Conservation (phyloP, 2,797 vertebrate genomes). For the Agapornis canus region DNA sequence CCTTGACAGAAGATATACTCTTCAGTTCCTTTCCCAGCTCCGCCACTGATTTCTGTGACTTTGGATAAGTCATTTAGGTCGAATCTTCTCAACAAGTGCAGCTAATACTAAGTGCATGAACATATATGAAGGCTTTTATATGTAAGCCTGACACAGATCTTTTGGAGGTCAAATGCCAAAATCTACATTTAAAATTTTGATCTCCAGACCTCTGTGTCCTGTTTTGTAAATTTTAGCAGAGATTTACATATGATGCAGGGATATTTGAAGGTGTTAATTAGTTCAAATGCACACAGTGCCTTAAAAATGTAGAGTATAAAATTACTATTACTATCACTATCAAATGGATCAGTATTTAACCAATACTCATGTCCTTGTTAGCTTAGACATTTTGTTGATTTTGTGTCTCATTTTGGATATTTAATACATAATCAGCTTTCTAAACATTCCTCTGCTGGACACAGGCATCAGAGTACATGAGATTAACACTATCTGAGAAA, state of each 20-base stretch:
- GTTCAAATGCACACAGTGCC: not conserved
- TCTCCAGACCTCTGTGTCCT: not conserved
- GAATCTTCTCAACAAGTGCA: not conserved
- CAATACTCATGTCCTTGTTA: not conserved
- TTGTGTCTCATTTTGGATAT: not conserved
- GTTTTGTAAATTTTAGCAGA: not conserved
- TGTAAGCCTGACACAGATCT: not conserved
- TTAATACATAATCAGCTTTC: slow-evolving; percentile 46
- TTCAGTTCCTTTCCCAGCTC: not conserved
- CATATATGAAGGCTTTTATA: not conserved
- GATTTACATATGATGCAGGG: not conserved
- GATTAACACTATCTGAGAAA: not conserved
- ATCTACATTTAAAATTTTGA: slow-evolving; percentile 25
- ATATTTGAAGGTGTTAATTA: slow-evolving; percentile 9
- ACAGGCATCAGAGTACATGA: not conserved
- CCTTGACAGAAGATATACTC: not conserved
- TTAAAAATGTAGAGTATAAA: slow-evolving; percentile 10
- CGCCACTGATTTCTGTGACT: not conserved
- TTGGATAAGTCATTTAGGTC: not conserved
- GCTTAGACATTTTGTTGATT: not conserved
- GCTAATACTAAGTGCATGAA: not conserved
- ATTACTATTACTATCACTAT: not conserved
- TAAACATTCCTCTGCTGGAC: slow-evolving; percentile 26
- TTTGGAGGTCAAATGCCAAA: not conserved
- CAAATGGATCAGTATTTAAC: slow-evolving; percentile 20